Percentiles rank a stretch among this genome's conserved stretches.
Conservation (phyloP, 2,797 vertebrate species). For the Pseudopleuronectes americanus region DNA sequence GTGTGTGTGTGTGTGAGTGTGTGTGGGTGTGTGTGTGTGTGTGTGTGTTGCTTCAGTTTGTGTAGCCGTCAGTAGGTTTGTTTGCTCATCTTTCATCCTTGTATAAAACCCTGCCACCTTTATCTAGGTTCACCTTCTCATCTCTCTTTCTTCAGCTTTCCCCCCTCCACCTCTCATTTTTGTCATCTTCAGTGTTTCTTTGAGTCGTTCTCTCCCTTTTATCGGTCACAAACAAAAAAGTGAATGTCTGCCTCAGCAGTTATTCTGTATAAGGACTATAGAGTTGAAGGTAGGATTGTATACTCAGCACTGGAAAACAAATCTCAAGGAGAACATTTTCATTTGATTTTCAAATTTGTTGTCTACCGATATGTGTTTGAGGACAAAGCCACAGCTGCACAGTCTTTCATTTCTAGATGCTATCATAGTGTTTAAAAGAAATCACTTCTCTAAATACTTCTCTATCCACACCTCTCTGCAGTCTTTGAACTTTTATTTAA, state of each 20-base stretch:
- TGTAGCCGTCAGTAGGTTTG: too few species aligned
- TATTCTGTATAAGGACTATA: conserved; percentile 32
- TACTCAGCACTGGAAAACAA: conserved; percentile 22
- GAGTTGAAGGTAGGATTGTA: conserved; percentile 43
- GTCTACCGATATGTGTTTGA: not conserved
- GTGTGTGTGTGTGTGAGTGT: not conserved
- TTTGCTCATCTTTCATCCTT: conserved; percentile 33
- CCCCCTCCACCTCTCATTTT: not conserved
- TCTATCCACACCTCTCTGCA: not conserved
- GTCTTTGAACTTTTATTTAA: conserved; percentile 9
- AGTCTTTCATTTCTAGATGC: conserved; percentile 26
- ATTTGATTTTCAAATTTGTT: conserved; percentile 35
- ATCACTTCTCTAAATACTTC: conserved; percentile 20
- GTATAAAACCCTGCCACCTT: conserved; percentile 9
- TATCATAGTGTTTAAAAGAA: conserved; percentile 14
- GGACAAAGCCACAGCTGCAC: conserved; percentile 18
- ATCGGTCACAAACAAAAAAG: conserved; percentile 43
- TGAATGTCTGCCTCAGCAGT: conserved; percentile 50
- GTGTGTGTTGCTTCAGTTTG: conserved; percentile 3
- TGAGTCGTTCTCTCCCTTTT: conserved; percentile 11
- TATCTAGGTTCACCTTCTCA: conserved; percentile 11
- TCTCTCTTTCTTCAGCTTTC: not conserved
- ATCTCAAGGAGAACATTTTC: conserved; percentile 21
- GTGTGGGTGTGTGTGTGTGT: not conserved
- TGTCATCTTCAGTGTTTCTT: conserved; percentile 14